A percentile compares a stretch with the other conserved stretches of the same genome.
These are phyloP conservation scores for Watsonalla binaria DNA, from an alignment of 2,888 invertebrate genomes.

Conservation along the genomic window DNA sequence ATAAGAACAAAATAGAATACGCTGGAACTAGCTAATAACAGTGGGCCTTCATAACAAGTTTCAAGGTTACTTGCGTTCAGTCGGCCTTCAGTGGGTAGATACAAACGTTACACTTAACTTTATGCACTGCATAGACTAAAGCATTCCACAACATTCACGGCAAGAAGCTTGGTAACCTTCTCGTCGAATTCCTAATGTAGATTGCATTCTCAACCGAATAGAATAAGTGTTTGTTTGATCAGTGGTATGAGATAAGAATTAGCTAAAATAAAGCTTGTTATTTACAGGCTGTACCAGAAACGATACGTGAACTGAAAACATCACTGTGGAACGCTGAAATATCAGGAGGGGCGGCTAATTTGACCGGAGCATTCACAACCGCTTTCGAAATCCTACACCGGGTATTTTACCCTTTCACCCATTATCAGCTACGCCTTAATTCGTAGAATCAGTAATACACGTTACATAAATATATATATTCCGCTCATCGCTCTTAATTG, in stretches of 20 bases:
- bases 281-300: conserved; percentile 90
- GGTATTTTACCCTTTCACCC: conserved; percentile 63
- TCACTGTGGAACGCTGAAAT: conserved; percentile 86
- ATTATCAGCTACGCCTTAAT: neutral
- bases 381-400: conserved; percentile 95
- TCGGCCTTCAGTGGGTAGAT: conserved; percentile 21
- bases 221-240: conserved; percentile 3
- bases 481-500: too few relatives aligned
- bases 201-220: neutral
- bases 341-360: conserved; percentile 88
- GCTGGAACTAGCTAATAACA: conserved; percentile 22
- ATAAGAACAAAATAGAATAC: conserved; percentile 14
- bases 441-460: too few relatives aligned
- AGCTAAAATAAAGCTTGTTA: too few relatives aligned
- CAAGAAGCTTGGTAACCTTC: neutral
- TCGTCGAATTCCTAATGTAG: neutral
- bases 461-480: too few relatives aligned
- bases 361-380: conserved; percentile 93
- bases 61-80: conserved; percentile 32
- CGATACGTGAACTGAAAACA: conserved; percentile 88
- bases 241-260: too few relatives aligned
- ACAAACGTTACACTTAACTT: conserved; percentile 1
- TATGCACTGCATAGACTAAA: neutral
- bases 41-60: conserved; percentile 27
- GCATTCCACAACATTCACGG: conserved; percentile 17